A percentile compares a stretch with the other conserved stretches of the same genome.
phyloP scores from a whole-genome alignment of 2,888 invertebrate species.

The Keiferia lycopersicella region DNA sequence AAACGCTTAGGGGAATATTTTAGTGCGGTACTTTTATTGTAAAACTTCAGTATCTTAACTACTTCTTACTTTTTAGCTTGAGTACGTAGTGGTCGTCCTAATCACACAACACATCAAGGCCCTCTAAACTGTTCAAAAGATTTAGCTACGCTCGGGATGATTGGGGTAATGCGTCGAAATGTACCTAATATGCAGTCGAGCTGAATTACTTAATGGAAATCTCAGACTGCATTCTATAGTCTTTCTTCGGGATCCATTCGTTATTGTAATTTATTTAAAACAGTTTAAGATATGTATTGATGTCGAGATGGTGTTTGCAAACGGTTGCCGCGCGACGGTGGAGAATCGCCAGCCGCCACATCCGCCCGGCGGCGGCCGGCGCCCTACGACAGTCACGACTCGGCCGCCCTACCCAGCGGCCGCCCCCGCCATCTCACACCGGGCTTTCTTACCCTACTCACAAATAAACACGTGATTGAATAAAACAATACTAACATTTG shows the following conservation, averaged over 20 bases:
- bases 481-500: background rate
- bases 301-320: conserved; percentile 59
- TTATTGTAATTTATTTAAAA: conserved; percentile 11
- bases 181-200: too few relatives aligned
- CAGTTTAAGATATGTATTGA: conserved; percentile 26
- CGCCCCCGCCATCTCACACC: background rate
- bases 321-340: conserved; percentile 65
- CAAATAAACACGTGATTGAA: conserved; percentile 7
- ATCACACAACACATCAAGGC: too few relatives aligned
- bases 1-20: too few relatives aligned
- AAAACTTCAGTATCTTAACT: too few relatives aligned
- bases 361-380: conserved; percentile 51
- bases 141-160: too few relatives aligned
- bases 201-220: too few relatives aligned
- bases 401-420: conserved; percentile 60
- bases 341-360: conserved; percentile 57
- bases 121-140: too few relatives aligned
- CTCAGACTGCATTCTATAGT: background rate
- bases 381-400: conserved; percentile 55
- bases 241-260: background rate
- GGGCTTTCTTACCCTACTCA: background rate
- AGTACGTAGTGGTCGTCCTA: too few relatives aligned
- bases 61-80: too few relatives aligned
- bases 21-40: too few relatives aligned
- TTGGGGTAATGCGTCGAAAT: too few relatives aligned